These are phyloP conservation scores for Eupeodes corollae DNA, from an alignment of 1,140 invertebrate species.

Conservation along the genomic window DNA sequence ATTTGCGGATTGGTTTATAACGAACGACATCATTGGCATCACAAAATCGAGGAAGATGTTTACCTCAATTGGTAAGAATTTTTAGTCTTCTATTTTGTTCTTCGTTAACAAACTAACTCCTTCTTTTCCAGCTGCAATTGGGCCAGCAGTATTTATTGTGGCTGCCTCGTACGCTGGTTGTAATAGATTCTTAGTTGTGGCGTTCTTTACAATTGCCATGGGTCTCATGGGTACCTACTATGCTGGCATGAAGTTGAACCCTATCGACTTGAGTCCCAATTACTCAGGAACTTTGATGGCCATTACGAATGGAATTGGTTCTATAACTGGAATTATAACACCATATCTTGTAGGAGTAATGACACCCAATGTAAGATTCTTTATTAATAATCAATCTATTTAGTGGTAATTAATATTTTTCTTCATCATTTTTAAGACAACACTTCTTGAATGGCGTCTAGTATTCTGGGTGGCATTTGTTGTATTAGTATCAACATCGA, in stretches of 20 bases:
- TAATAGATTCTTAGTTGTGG: slow-evolving; percentile 48
- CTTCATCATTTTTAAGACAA: slow-evolving; percentile 46
- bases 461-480: slow-evolving; percentile 74
- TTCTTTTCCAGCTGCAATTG: slow-evolving; percentile 47
- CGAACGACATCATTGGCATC: slow-evolving; percentile 43
- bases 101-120: background rate
- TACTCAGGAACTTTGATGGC: slow-evolving; percentile 74
- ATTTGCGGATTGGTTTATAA: slow-evolving; percentile 55
- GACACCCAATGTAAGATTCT: slow-evolving; percentile 53
- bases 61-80: slow-evolving; percentile 50
- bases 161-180: slow-evolving; percentile 72
- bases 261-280: slow-evolving; percentile 71
- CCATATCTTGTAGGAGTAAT: slow-evolving; percentile 67
- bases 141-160: slow-evolving; percentile 65
- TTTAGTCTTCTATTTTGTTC: background rate
- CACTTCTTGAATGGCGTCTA: slow-evolving; percentile 61
- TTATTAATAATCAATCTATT: background rate
- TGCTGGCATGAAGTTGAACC: slow-evolving; percentile 67
- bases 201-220: slow-evolving; percentile 59
- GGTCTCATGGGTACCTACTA: slow-evolving; percentile 65
- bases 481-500: slow-evolving; percentile 59
- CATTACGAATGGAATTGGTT: slow-evolving; percentile 72
- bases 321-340: slow-evolving; percentile 65
- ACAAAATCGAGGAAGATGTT: slow-evolving; percentile 58
- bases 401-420: slow-evolving; percentile 1